Base-by-base conservation (phyloP, 1,140 invertebrate genomes). In the Euwallacea similis region DNA sequence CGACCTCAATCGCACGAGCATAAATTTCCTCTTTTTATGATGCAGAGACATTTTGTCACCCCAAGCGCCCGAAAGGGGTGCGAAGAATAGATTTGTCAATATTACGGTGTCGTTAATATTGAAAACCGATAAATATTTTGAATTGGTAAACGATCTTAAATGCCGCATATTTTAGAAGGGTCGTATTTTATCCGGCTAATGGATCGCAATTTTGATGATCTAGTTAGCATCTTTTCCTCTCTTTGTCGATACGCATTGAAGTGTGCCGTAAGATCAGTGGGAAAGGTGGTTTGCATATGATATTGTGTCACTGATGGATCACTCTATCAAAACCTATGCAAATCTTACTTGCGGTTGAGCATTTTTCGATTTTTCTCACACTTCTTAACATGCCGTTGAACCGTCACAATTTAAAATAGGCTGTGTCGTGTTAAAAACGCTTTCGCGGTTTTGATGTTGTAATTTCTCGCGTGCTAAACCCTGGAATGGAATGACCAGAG, bases 71-170 rank as follows among this genome's bases (percentile, higher is more conserved):
- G 15, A 55, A 67, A 53, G 44, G 68, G 54, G 66, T 65, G 63
- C 10, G 16, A 33, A 8, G 46, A 74, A 76, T 76, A 74, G 75
- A 76, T 76, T 76, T 76, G 75, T 76, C 75, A 76, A 72, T 72
- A 74, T 76, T 76, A 76, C 73, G 42, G 66, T 59, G 64, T 72
- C 72, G 68, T 76, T 74, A 76, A 72, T 73, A 76, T 76, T 76
- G 75, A 76, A 67, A 66, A 67, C 61, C 75, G 73, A 74, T 76
- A 76, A 76, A 76, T 76, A 76, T 76, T 76, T 76, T 76, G 75
- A 76, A 74, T 76, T 59, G 72, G 58, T 58, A 73, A 74, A 72
- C 64, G 70, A 43, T 64, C 62, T 69, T 66, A 67, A 66, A 62
- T 53, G 53, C 33, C 42, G 66, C 61, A 69, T 56, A 72, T 56